phyloP scores from a whole-genome alignment of 2,888 invertebrate genomes.

The Drosophila colorata region DNA sequence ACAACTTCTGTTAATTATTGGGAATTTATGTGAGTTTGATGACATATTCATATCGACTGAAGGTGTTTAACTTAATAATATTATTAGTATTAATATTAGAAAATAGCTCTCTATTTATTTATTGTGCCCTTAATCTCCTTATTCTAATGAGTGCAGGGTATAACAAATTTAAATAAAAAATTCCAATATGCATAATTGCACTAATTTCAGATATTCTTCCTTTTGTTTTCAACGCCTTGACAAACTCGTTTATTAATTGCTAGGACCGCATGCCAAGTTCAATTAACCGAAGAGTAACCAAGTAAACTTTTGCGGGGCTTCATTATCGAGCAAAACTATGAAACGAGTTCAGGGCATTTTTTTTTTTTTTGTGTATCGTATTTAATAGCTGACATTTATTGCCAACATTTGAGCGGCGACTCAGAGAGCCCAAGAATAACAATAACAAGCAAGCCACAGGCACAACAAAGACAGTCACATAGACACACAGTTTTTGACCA shows the following conservation, averaged over 20 bases:
- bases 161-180: constrained; percentile 29
- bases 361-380: constrained; percentile 44
- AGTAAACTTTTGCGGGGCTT: constrained; percentile 23
- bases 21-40: no score
- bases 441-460: constrained; percentile 39
- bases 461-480: constrained; percentile 15
- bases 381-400: constrained; percentile 68
- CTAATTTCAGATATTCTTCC: constrained; percentile 55
- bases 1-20: no score
- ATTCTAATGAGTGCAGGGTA: constrained; percentile 3
- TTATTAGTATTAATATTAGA: no score
- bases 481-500: constrained; percentile 62
- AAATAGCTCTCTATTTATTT: no score
- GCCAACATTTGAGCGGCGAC: constrained; percentile 43
- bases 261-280: constrained; percentile 60
- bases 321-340: constrained; percentile 56
- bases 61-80: no score
- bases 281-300: constrained; percentile 48
- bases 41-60: no score
- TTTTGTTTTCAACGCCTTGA: constrained; percentile 29
- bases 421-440: constrained; percentile 31
- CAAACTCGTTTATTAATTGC: constrained; percentile 75
- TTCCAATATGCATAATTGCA: constrained; percentile 74
- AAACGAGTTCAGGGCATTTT: constrained; percentile 29
- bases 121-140: neutral